Evolutionary conservation across 1,140 invertebrate species (phyloP).

Genomic region (Meteorus sp.): DNA sequence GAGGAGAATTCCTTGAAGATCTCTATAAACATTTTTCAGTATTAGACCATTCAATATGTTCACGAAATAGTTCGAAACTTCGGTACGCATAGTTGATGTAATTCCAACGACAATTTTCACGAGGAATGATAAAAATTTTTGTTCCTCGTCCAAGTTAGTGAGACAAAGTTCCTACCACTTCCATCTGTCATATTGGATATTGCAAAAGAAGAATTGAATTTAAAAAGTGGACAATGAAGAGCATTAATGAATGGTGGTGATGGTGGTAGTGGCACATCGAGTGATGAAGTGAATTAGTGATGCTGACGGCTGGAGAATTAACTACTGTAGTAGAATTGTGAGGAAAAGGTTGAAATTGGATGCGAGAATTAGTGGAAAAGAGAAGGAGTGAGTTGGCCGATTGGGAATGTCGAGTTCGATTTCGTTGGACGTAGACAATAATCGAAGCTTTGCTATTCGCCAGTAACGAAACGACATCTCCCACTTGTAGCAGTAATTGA

Average conservation of each 20-base stretch:
- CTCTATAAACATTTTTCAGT: too few relatives aligned
- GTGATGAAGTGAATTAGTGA: slow-evolving; percentile 22
- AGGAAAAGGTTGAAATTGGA: too few relatives aligned
- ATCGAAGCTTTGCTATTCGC: neutral
- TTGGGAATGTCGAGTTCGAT: slow-evolving; percentile 16
- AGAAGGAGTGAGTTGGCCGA: too few relatives aligned
- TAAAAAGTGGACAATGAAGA: neutral
- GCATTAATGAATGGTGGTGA: slow-evolving; percentile 11
- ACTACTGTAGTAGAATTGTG: neutral
- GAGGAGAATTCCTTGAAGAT: too few relatives aligned
- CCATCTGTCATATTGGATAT: neutral
- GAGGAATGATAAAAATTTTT: too few relatives aligned
- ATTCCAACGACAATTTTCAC: too few relatives aligned
- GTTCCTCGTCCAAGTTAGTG: too few relatives aligned
- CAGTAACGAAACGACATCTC: neutral
- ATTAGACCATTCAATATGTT: too few relatives aligned
- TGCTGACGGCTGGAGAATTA: slow-evolving; percentile 9
- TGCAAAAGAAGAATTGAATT: neutral
- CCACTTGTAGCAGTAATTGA: neutral
- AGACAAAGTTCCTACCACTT: too few relatives aligned
- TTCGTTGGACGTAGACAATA: neutral
- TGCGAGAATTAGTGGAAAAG: too few relatives aligned
- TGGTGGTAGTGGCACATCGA: slow-evolving; percentile 3
- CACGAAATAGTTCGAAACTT: too few relatives aligned
- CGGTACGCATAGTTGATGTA: too few relatives aligned